These are phyloP conservation scores for Melanostigma gelatinosum DNA, from an alignment of 2,113 vertebrate species.

Conservation along the genomic window DNA sequence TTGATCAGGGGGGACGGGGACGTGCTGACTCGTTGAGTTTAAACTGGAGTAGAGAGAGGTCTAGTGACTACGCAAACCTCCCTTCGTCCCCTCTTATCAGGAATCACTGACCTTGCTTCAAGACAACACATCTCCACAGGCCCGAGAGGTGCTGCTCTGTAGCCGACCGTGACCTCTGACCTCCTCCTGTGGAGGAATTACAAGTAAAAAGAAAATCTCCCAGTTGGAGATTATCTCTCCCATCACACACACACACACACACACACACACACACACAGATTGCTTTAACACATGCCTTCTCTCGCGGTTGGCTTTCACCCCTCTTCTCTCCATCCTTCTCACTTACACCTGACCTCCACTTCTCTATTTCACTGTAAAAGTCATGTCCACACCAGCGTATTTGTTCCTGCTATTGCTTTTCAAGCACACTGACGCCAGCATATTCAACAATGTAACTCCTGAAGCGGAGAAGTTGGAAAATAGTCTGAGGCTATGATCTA, in stretches of 20 bases:
- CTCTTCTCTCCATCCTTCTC: constrained; percentile 11
- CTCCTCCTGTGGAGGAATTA: neutral
- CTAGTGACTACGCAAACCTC: neutral
- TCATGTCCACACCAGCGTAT: constrained; percentile 11
- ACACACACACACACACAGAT: neutral
- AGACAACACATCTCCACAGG: neutral
- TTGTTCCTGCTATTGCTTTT: neutral
- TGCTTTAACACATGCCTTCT: constrained; percentile 7
- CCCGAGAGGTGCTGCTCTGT: constrained; percentile 12
- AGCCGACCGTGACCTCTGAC: constrained; percentile 45
- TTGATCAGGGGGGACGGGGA: neutral
- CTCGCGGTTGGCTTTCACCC: neutral
- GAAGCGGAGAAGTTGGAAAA: neutral
- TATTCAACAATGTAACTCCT: neutral
- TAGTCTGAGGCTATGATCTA: neutral
- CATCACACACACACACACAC: neutral
- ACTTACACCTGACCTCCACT: constrained; percentile 32
- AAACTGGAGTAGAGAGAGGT: neutral
- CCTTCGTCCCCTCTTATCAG: neutral
- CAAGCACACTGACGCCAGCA: too few species aligned
- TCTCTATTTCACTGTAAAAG: constrained; percentile 3
- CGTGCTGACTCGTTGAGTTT: neutral
- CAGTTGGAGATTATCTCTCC: constrained; percentile 15
- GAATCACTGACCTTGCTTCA: constrained; percentile 9
- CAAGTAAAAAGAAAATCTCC: constrained; percentile 17